Conservation (phyloP, 2,888 invertebrate species). For the Seira musarum region DNA sequence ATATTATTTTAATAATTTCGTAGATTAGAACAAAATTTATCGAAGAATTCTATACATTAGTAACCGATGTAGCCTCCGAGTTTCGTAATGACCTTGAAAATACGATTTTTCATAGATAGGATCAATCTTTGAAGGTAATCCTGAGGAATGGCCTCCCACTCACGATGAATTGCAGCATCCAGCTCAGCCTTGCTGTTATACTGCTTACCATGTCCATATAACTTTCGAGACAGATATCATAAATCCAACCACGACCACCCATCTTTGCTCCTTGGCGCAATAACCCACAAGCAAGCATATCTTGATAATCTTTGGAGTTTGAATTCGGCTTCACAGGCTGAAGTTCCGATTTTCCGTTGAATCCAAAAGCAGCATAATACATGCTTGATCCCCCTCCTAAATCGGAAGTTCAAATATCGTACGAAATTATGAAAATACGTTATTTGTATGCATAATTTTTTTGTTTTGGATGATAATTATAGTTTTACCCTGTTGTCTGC, state of each 20-base stretch:
- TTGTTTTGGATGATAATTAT: background rate
- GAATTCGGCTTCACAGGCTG: background rate
- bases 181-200: constrained; percentile 19
- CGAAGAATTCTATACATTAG: too few species aligned
- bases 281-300: constrained; percentile 13
- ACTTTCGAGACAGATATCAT: constrained; percentile 25
- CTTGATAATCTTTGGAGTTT: constrained; percentile 33
- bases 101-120: background rate
- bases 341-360: constrained; percentile 29
- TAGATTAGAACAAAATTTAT: too few species aligned
- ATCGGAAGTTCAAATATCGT: background rate
- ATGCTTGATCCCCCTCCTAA: constrained; percentile 33
- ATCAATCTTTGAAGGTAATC: background rate
- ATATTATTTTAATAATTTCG: too few species aligned
- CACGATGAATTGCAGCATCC: constrained; percentile 4
- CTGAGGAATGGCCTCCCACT: background rate
- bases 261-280: constrained; percentile 21
- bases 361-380: constrained; percentile 43
- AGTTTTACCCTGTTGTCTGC: constrained; percentile 34
- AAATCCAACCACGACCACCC: constrained; percentile 38
- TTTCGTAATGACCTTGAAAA: background rate
- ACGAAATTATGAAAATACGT: background rate
- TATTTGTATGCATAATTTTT: background rate
- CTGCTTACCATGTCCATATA: constrained; percentile 42
- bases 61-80: background rate